phyloP scores from a whole-genome alignment of 2,113 vertebrate species.

The Chaetops frenatus region DNA sequence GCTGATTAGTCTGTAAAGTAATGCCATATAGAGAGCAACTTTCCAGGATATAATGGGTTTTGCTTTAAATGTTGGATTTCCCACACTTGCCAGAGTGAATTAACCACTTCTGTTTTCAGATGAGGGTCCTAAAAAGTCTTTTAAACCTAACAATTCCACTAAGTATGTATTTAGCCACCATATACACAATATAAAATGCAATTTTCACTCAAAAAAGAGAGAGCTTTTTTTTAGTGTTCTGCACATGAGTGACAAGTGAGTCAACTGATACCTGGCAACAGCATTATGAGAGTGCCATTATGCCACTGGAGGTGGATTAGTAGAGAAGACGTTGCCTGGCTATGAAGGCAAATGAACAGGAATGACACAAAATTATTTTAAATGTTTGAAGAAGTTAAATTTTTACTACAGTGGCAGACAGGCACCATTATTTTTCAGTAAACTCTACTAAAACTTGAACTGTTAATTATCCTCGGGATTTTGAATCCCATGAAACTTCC shows the following conservation, averaged over 20 bases:
- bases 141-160: not conserved
- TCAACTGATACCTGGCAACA: not conserved
- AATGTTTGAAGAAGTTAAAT: not conserved
- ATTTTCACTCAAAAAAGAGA: not conserved
- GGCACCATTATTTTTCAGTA: not conserved
- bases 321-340: accelerated
- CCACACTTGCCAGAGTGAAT: not conserved
- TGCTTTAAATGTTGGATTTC: not conserved
- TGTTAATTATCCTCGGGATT: not conserved
- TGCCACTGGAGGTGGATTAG: not conserved
- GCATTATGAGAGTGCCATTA: not conserved
- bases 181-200: not conserved
- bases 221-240: not conserved
- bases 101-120: not conserved
- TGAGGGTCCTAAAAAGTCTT: not conserved
- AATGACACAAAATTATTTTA: not conserved
- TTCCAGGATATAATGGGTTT: not conserved
- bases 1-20: not conserved
- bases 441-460: not conserved
- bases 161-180: not conserved
- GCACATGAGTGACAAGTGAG: not conserved
- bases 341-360: not conserved
- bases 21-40: not conserved
- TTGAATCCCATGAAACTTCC: not conserved
- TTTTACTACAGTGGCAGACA: not conserved